Percentiles rank a stretch among this genome's conserved stretches.
These are phyloP conservation scores for Triplophysa yarkandensis DNA, from an alignment of 2,797 vertebrate genomes.

Conservation along the genomic window DNA sequence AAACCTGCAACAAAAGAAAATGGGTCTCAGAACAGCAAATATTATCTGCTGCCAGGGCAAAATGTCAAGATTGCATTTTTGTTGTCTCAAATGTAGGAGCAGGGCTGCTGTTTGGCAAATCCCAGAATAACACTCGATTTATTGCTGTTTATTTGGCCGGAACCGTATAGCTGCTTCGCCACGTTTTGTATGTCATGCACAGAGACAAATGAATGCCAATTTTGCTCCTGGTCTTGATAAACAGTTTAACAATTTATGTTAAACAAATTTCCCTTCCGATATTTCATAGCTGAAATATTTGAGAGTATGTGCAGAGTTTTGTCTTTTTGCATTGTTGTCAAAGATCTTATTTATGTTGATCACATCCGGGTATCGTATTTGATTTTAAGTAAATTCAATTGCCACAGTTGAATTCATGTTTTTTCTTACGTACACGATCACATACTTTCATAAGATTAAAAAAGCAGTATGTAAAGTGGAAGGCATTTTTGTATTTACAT, in stretches of 20 bases:
- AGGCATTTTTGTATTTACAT: constrained; percentile 26
- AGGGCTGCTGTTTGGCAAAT: constrained; percentile 73
- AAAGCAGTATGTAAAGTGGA: constrained; percentile 10
- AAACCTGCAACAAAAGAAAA: constrained; percentile 83
- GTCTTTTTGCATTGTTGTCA: not conserved
- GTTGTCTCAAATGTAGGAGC: constrained; percentile 77
- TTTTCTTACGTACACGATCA: not conserved
- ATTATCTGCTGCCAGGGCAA: constrained; percentile 81
- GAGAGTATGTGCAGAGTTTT: not conserved
- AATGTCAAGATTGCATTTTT: constrained; percentile 83
- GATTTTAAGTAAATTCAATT: constrained; percentile 8
- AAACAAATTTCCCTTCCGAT: no score
- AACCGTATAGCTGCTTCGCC: constrained; percentile 61
- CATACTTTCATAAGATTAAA: not conserved
- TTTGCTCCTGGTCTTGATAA: constrained; percentile 44
- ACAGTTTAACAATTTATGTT: constrained; percentile 44
- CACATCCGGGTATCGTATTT: not conserved
- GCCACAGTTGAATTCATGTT: not conserved
- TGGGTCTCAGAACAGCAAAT: constrained; percentile 80
- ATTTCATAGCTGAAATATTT: constrained; percentile 28
- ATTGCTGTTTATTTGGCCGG: constrained; percentile 72
- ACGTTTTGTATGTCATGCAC: constrained; percentile 59
- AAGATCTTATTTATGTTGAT: not conserved
- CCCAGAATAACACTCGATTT: constrained; percentile 75
- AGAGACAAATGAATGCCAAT: constrained; percentile 44